phyloP scores from a whole-genome alignment of 2,888 invertebrate genomes.

The Neuroscelio doddi region DNA sequence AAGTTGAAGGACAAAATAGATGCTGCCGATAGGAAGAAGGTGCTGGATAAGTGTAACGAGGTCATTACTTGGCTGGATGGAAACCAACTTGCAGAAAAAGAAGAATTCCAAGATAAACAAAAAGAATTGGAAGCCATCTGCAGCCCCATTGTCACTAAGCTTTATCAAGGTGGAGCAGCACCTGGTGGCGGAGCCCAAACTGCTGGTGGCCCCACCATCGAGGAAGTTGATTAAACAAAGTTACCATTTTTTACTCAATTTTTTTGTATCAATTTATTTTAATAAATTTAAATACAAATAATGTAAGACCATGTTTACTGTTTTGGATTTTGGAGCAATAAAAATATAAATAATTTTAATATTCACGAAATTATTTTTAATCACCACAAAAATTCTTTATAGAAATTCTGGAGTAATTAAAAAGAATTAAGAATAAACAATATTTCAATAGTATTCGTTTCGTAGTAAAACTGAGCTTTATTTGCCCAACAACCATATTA shows the following conservation, averaged over 20 bases:
- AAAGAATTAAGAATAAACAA: neutral
- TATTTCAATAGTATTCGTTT: neutral
- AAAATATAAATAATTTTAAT: too few species aligned
- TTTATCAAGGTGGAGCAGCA: constrained; percentile 72
- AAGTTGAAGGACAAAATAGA: constrained; percentile 79
- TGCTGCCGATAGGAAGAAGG: constrained; percentile 74
- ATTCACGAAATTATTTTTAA: too few species aligned
- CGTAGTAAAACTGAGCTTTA: constrained; percentile 66
- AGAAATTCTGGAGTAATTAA: neutral
- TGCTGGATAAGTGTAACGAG: constrained; percentile 75
- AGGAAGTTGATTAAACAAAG: constrained; percentile 74
- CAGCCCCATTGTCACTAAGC: constrained; percentile 57
- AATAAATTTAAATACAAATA: neutral
- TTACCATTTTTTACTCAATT: constrained; percentile 2
- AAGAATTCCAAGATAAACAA: constrained; percentile 77
- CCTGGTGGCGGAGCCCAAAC: constrained; percentile 62
- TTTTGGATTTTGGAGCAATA: too few species aligned
- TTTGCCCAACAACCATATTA: constrained; percentile 68
- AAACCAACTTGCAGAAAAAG: constrained; percentile 78
- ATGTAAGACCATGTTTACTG: too few species aligned
- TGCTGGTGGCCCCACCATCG: constrained; percentile 81
- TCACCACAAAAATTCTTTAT: constrained; percentile 5
- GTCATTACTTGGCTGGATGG: constrained; percentile 75
- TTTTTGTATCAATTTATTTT: neutral
- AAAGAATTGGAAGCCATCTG: constrained; percentile 76